Conservation (phyloP, 2,113 vertebrate species). For the Entelurus aequoreus region DNA sequence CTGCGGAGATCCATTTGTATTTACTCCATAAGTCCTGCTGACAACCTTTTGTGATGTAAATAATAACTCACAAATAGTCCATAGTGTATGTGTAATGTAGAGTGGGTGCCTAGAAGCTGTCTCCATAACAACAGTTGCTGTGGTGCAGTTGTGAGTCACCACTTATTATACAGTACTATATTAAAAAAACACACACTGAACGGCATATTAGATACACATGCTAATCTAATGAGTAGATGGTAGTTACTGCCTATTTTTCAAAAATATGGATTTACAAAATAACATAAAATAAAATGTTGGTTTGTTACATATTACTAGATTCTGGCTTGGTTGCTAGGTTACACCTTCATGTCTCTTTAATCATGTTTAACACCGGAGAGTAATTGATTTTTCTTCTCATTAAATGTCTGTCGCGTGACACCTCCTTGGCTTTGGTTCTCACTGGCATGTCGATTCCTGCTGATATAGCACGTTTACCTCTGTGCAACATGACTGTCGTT, state of each 20-base stretch:
- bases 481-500: neutral
- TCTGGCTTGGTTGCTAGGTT: neutral
- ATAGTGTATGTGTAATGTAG: neutral
- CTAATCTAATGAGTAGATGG: no score
- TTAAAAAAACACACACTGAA: no score
- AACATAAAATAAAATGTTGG: neutral
- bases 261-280: neutral
- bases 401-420: neutral
- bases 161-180: no score
- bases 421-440: neutral
- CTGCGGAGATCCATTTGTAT: no score
- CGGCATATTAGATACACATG: no score
- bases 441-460: neutral
- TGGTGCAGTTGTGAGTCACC: no score
- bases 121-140: slow-evolving; percentile 43
- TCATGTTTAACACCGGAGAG: slow-evolving; percentile 3
- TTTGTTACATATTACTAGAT: no score
- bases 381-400: slow-evolving; percentile 11
- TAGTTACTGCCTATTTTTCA: no score
- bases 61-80: no score
- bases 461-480: neutral
- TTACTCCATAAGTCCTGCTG: no score
- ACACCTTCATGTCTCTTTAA: neutral
- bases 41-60: no score
- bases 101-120: slow-evolving; percentile 19